These are phyloP conservation scores for Lasioglossum oenotherae DNA, from an alignment of 2,888 invertebrate species.

Conservation along the genomic window DNA sequence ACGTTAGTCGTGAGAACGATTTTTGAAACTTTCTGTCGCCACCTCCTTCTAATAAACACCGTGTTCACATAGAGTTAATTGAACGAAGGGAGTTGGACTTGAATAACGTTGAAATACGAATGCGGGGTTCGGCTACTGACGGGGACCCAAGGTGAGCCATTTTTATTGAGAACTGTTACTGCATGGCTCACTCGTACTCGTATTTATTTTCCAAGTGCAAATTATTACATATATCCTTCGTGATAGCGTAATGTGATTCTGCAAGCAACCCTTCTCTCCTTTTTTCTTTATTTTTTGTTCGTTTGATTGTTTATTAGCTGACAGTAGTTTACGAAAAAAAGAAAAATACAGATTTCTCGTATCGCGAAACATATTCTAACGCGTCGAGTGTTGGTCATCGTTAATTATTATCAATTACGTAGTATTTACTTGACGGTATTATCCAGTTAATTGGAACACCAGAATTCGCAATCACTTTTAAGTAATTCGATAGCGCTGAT, in stretches of 20 bases:
- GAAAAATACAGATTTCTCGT: neutral
- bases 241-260: constrained; percentile 76
- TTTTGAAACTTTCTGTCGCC: constrained; percentile 52
- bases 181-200: constrained; percentile 75
- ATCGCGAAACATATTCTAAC: neutral
- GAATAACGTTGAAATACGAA: constrained; percentile 81
- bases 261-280: constrained; percentile 46
- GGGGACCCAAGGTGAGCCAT: constrained; percentile 83
- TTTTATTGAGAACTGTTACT: constrained; percentile 67
- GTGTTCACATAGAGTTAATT: constrained; percentile 39
- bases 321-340: neutral
- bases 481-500: neutral
- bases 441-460: neutral
- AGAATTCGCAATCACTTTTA: neutral
- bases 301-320: constrained; percentile 1
- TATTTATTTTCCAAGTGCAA: constrained; percentile 81
- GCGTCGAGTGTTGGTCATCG: neutral
- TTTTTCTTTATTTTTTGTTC: neutral
- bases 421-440: neutral
- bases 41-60: constrained; percentile 26
- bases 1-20: constrained; percentile 23
- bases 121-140: constrained; percentile 80
- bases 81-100: constrained; percentile 81
- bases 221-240: constrained; percentile 40
- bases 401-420: neutral